phyloP scores from a whole-genome alignment of 2,113 vertebrate genomes.

The Mugil cephalus region DNA sequence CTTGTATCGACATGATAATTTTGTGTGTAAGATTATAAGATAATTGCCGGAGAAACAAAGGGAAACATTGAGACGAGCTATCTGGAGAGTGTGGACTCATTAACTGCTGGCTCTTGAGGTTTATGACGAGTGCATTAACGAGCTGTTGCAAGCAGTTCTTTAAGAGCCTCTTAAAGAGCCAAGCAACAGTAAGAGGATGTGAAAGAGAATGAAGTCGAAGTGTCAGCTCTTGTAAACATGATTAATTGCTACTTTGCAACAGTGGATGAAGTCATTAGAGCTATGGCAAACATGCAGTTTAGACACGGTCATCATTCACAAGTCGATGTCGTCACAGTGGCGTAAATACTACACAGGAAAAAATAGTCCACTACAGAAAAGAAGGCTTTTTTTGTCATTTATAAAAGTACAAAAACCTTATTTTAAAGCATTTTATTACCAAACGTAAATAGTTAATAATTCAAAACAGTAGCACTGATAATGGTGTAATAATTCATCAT shows the following conservation, averaged over 20 bases:
- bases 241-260: conserved; percentile 40
- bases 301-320: conserved; percentile 39
- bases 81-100: conserved; percentile 1
- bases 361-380: background rate
- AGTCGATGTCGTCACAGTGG: background rate
- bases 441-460: too few relatives aligned
- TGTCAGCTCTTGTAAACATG: conserved; percentile 45
- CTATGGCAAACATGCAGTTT: conserved; percentile 25
- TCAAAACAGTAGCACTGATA: background rate
- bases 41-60: conserved; percentile 4
- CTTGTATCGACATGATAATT: conserved; percentile 7
- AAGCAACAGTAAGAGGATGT: conserved; percentile 9
- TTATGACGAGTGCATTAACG: background rate
- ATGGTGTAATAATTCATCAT: too few relatives aligned
- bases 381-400: background rate
- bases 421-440: background rate
- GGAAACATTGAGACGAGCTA: background rate
- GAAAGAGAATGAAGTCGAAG: conserved; percentile 16
- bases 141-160: conserved; percentile 20
- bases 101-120: conserved; percentile 2
- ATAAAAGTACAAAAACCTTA: too few relatives aligned
- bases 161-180: background rate
- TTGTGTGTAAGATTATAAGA: conserved; percentile 4
- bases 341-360: background rate
- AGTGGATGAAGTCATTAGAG: conserved; percentile 36